These are phyloP conservation scores for Mycogona germanica DNA, from an alignment of 2,888 invertebrate genomes.

Conservation along the genomic window DNA sequence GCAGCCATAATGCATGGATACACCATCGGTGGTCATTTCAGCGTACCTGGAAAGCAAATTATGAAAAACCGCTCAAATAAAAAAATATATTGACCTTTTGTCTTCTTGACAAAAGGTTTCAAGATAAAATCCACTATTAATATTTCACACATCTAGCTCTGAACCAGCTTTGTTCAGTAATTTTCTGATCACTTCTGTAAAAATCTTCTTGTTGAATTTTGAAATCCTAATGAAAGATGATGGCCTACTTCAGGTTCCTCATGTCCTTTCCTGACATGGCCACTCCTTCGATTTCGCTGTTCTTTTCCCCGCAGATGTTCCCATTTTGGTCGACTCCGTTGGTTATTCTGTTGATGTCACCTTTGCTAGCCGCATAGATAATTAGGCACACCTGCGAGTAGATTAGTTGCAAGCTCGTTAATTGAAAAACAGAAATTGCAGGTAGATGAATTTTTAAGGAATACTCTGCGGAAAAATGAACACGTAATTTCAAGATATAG, in stretches of 20 bases:
- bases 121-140: too few relatives aligned
- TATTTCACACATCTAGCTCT: too few relatives aligned
- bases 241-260: conserved; percentile 27
- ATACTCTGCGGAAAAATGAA: not conserved
- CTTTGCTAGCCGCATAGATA: conserved; percentile 29
- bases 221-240: conserved; percentile 18
- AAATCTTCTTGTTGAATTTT: not conserved
- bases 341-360: conserved; percentile 45
- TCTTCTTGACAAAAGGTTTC: too few relatives aligned
- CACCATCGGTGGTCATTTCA: conserved; percentile 5
- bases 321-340: conserved; percentile 52
- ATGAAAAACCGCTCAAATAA: too few relatives aligned
- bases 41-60: conserved; percentile 1
- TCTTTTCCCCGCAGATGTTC: conserved; percentile 47
- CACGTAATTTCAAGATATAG: conserved; percentile 10
- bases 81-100: too few relatives aligned
- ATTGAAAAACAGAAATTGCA: not conserved
- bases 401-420: not conserved
- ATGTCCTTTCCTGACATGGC: conserved; percentile 37
- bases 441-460: not conserved
- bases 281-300: conserved; percentile 29
- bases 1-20: conserved; percentile 16
- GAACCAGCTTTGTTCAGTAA: too few relatives aligned
- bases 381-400: conserved; percentile 2
- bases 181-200: too few relatives aligned